A percentile compares a stretch with the other conserved stretches of the same genome.
Conservation (phyloP, 2,113 vertebrate genomes). For the Alectura lathami region DNA sequence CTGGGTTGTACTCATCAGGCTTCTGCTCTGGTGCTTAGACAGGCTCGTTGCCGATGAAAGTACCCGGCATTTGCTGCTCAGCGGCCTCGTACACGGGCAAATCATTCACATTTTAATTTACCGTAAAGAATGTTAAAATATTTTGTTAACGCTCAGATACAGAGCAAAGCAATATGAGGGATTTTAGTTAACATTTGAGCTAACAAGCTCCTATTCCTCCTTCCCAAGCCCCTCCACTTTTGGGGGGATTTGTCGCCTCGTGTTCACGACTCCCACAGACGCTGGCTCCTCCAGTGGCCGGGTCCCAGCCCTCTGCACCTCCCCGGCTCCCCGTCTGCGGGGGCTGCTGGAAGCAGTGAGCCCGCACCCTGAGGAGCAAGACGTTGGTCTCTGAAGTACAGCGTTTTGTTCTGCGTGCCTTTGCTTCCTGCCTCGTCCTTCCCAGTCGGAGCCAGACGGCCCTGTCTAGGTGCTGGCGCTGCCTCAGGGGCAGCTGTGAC, state of each 20-base stretch:
- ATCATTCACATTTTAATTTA: not conserved
- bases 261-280: no score
- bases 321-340: no score
- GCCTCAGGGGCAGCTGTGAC: not conserved
- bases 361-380: no score
- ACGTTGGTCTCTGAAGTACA: no score
- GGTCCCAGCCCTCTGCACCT: no score
- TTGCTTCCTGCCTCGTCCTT: not conserved
- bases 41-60: no score
- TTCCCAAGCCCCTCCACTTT: not conserved
- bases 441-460: not conserved
- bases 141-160: not conserved
- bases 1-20: not conserved
- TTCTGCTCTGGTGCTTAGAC: not conserved
- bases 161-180: not conserved
- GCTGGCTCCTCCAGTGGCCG: no score
- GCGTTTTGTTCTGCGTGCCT: no score
- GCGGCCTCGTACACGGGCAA: not conserved
- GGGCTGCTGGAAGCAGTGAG: no score
- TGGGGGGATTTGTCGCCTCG: no score
- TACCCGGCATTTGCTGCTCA: no score
- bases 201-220: not conserved
- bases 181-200: not conserved
- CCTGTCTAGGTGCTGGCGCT: not conserved
- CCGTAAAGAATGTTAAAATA: not conserved